Evolutionary conservation across 1,140 invertebrate genomes (phyloP).

Genomic region (Euura saliciscinereae): DNA sequence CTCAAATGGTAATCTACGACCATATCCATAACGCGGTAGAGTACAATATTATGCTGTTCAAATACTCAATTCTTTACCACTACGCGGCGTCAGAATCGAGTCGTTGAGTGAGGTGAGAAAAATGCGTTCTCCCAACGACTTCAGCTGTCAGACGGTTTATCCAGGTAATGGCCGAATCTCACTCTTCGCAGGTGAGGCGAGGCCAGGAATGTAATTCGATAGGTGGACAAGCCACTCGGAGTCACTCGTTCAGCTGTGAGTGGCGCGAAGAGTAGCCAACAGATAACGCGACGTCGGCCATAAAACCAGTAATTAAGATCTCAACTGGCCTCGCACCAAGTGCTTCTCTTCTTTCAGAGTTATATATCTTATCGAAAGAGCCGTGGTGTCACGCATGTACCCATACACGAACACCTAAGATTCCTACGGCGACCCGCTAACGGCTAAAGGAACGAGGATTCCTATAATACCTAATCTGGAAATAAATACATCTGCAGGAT

Average conservation of each 20-base stretch:
- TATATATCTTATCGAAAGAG: constrained; percentile 2
- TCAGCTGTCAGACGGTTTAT: not conserved
- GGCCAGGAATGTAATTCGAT: constrained; percentile 1
- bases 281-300: constrained; percentile 2
- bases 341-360: not conserved
- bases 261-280: constrained; percentile 6
- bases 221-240: constrained; percentile 4
- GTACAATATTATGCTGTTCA: not conserved
- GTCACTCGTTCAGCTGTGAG: not conserved
- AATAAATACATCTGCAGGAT: not conserved
- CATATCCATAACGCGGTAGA: not conserved
- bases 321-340: not conserved
- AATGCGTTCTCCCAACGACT: not conserved
- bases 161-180: not conserved
- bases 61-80: too few relatives aligned
- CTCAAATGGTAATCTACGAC: too few relatives aligned
- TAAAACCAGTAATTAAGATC: constrained; percentile 7
- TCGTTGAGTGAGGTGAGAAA: not conserved
- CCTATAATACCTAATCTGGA: not conserved
- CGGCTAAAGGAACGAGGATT: not conserved
- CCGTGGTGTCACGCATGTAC: not conserved
- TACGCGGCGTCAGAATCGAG: not conserved
- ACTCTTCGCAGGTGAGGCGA: constrained; percentile 6
- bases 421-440: not conserved
- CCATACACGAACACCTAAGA: not conserved